A percentile compares a stretch with the other conserved stretches of the same genome.
Evolutionary conservation across 2,888 invertebrate genomes (phyloP).

Genomic region (Ypsolopha sequella): DNA sequence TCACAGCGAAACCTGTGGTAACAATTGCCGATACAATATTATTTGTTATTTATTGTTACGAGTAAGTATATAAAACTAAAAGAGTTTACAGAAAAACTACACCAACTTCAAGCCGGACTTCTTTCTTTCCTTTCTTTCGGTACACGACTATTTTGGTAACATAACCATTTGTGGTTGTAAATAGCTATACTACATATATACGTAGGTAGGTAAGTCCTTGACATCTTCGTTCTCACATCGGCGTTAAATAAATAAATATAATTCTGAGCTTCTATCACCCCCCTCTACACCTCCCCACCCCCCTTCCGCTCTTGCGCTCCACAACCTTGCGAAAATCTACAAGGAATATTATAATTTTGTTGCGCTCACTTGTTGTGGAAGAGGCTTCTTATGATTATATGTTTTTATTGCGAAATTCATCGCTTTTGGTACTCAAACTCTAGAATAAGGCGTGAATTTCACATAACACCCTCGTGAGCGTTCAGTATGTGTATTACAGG

Average conservation of each 20-base stretch:
- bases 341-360: slow-evolving; percentile 61
- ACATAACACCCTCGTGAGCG: too few relatives aligned
- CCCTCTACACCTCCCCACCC: slow-evolving; percentile 6
- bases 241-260: not conserved
- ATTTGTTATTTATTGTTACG: too few relatives aligned
- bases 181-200: not conserved
- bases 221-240: not conserved
- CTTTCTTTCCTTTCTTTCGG: too few relatives aligned
- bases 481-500: too few relatives aligned
- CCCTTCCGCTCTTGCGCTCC: slow-evolving; percentile 22
- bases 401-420: not conserved
- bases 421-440: too few relatives aligned
- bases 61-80: too few relatives aligned
- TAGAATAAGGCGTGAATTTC: too few relatives aligned
- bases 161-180: not conserved
- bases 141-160: too few relatives aligned
- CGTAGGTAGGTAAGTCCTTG: not conserved
- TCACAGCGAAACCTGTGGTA: too few relatives aligned
- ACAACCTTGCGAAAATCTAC: slow-evolving; percentile 36
- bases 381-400: slow-evolving; percentile 12
- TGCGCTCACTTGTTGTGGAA: slow-evolving; percentile 22
- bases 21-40: too few relatives aligned
- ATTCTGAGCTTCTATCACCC: slow-evolving; percentile 19
- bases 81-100: too few relatives aligned
- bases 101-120: too few relatives aligned